Conservation (phyloP, 2,888 invertebrate genomes). For the Fragum sueziense region DNA sequence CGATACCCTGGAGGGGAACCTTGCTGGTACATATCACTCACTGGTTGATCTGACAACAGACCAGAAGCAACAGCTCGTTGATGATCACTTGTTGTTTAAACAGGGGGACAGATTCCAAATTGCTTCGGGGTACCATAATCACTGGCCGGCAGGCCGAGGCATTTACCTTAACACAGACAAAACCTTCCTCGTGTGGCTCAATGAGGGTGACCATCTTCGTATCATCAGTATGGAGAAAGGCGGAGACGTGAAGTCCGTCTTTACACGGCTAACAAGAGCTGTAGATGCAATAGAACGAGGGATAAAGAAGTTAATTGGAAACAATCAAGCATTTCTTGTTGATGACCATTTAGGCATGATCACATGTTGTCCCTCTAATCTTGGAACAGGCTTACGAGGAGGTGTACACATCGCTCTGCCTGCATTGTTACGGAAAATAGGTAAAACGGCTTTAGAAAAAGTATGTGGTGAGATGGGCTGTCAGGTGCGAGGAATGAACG, state of each 20-base stretch:
- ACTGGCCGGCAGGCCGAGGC: slow-evolving; percentile 95
- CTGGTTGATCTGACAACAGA: slow-evolving; percentile 71
- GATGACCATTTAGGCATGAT: slow-evolving; percentile 40
- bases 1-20: slow-evolving; percentile 62
- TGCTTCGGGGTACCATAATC: slow-evolving; percentile 85
- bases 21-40: slow-evolving; percentile 80
- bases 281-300: slow-evolving; percentile 37
- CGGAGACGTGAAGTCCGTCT: slow-evolving; percentile 74
- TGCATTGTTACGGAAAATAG: slow-evolving; percentile 33
- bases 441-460: slow-evolving; percentile 16
- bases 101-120: slow-evolving; percentile 60
- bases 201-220: slow-evolving; percentile 94
- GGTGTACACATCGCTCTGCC: slow-evolving; percentile 42
- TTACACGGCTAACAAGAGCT: slow-evolving; percentile 68
- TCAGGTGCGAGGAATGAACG: slow-evolving; percentile 29
- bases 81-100: slow-evolving; percentile 74
- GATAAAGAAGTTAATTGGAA: slow-evolving; percentile 20
- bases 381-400: slow-evolving; percentile 46
- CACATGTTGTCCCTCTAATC: slow-evolving; percentile 49
- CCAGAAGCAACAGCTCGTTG: slow-evolving; percentile 65
- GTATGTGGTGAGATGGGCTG: slow-evolving; percentile 18
- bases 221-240: slow-evolving; percentile 89
- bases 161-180: slow-evolving; percentile 92
- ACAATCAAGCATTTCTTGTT: slow-evolving; percentile 3
- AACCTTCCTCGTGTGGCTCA: slow-evolving; percentile 93